Evolutionary conservation across 2,888 invertebrate genomes (phyloP), one percentile per base, ranked within the genome.

Genomic region (Epinotia nisella): DNA sequence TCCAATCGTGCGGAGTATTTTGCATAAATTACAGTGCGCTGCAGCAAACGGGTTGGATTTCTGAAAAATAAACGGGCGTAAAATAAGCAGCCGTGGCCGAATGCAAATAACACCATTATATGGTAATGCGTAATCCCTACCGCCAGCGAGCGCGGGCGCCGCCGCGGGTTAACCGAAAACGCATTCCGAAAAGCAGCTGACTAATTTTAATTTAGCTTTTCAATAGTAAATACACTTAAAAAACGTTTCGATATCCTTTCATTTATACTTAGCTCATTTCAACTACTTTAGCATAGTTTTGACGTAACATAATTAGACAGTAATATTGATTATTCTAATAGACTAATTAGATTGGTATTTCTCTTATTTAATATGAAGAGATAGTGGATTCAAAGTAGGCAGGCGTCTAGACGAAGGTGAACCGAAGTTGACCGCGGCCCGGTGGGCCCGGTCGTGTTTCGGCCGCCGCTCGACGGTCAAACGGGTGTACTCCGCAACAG

Each of bases 21-120:
- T 89, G 87, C 92, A 92, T 92, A 91, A 87, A 92, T 92, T 91
- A 91, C 86, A 77, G 77, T 64, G 73, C 79, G 80, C 77, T 85
- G 87, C 86, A 87, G 83, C 83, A 78, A 88, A 85, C 85, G 84
- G 85, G 86, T 85, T 83, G 87, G 84, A 85, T 88, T 90, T 89
- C 83, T 85, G 87, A 90, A 90, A 91, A 93, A 91, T 89, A 88
- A 89, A 85, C 87, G 81, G 85, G 83, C 85, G 88, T 87, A 87
- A 89, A 90, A 89, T 88, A 88, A 87, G 83, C 86, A 84, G 80
- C 84, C 81, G 85, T 81, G 85, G 83, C 77, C 85, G 85, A 90
- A 93, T 91, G 91, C 89, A 90, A 92, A 91, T 90, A 91, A 85
- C 89, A 83, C 91, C 84, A 92, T 93, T 92, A 91, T 91, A 93